These are phyloP conservation scores for Dicycla oo DNA, from an alignment of 2,888 invertebrate species.

Conservation along the genomic window DNA sequence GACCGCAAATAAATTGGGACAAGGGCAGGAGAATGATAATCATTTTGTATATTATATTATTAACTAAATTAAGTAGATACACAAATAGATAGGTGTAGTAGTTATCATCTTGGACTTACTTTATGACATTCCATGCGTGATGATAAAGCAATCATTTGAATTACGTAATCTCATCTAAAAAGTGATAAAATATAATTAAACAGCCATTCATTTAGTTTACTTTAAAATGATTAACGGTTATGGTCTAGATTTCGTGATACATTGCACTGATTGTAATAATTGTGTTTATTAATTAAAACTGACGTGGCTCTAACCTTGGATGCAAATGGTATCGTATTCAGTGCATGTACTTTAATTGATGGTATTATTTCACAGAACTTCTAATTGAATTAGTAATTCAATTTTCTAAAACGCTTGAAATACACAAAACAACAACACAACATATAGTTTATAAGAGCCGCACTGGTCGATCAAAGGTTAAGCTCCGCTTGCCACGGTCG, in stretches of 20 bases:
- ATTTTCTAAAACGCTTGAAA: not conserved
- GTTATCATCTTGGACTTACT: not conserved
- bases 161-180: slow-evolving; percentile 38
- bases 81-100: not conserved
- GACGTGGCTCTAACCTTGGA: slow-evolving; percentile 30
- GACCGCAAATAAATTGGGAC: no score
- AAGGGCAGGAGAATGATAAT: no score
- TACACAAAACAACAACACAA: no score
- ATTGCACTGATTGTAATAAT: slow-evolving; percentile 44
- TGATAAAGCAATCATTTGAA: slow-evolving; percentile 17
- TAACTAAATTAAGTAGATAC: not conserved
- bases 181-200: slow-evolving; percentile 27
- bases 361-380: slow-evolving; percentile 15
- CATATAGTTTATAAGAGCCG: no score
- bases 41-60: no score
- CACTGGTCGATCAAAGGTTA: not conserved
- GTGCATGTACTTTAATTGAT: slow-evolving; percentile 26
- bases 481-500: not conserved
- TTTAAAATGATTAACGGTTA: slow-evolving; percentile 35
- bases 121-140: slow-evolving; percentile 10
- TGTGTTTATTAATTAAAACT: slow-evolving; percentile 43
- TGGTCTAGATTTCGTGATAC: slow-evolving; percentile 20
- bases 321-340: slow-evolving; percentile 29
- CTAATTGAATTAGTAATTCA: not conserved
- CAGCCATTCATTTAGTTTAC: slow-evolving; percentile 10